These are phyloP conservation scores for Morpho deidamia DNA, from an alignment of 2,888 invertebrate genomes.

Conservation along the genomic window DNA sequence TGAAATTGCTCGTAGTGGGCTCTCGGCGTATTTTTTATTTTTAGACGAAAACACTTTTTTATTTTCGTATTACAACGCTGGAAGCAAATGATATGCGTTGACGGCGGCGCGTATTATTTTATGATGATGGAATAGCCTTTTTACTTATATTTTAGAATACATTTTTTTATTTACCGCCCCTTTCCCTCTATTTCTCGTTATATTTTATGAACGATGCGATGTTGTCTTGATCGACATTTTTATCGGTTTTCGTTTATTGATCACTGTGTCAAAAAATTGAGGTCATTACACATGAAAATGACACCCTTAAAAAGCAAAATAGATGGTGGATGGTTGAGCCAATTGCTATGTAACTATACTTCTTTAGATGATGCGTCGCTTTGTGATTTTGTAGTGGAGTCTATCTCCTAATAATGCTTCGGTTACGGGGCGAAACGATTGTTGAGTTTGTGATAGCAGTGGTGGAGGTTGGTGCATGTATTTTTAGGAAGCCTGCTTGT, in stretches of 20 bases:
- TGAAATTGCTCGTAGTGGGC: conserved; percentile 68
- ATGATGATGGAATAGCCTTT: conserved; percentile 33
- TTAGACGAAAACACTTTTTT: conserved; percentile 40
- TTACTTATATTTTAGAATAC: conserved; percentile 15
- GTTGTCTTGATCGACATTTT: not conserved
- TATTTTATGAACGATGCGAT: conserved; percentile 8
- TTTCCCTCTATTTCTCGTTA: conserved; percentile 4
- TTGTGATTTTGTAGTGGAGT: too few species aligned
- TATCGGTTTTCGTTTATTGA: not conserved
- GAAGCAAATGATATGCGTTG: conserved; percentile 26
- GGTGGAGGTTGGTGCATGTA: too few species aligned
- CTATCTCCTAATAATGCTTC: too few species aligned
- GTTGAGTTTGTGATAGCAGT: too few species aligned
- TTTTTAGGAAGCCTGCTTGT: too few species aligned
- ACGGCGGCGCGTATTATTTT: conserved; percentile 27
- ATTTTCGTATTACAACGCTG: conserved; percentile 45
- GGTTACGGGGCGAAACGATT: too few species aligned
- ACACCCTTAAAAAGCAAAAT: too few species aligned
- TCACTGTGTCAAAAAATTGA: too few species aligned
- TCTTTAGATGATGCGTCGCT: too few species aligned
- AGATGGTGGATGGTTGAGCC: too few species aligned
- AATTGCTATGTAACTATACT: too few species aligned
- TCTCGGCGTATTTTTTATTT: conserved; percentile 41
- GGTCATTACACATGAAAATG: too few species aligned
- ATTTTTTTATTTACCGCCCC: conserved; percentile 13